phyloP scores from a whole-genome alignment of 1,140 invertebrate genomes.

The Mactra quadrangularis region DNA sequence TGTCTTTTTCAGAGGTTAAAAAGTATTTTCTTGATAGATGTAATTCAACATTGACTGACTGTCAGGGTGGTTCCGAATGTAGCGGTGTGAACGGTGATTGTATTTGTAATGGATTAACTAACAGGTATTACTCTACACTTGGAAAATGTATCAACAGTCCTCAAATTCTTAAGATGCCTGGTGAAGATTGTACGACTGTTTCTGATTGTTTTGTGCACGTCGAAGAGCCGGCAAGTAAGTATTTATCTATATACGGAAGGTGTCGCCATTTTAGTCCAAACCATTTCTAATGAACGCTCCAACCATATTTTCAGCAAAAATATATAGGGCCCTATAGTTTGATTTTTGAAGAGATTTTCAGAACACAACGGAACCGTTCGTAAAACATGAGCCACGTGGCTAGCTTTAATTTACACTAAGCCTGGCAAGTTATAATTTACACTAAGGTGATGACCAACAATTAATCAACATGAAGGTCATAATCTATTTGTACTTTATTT shows the following conservation, averaged over 20 bases:
- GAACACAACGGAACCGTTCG: no score
- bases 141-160: background rate
- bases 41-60: conserved; percentile 4
- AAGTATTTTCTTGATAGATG: conserved; percentile 15
- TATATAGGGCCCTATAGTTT: background rate
- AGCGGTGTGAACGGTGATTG: background rate
- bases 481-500: no score
- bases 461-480: no score
- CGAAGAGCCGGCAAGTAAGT: conserved; percentile 4
- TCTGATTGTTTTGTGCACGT: conserved; percentile 15
- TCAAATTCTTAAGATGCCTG: background rate
- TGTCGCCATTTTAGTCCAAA: background rate
- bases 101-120: background rate
- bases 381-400: background rate
- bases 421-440: no score
- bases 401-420: background rate
- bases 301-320: background rate
- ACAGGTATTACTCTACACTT: background rate
- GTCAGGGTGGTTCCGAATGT: conserved; percentile 9
- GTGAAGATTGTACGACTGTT: background rate
- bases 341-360: background rate
- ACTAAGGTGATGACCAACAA: no score
- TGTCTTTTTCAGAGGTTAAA: conserved; percentile 7
- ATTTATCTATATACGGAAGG: background rate
- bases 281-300: no score